Base-by-base conservation (phyloP, 2,888 invertebrate genomes). In the Encarsia formosa region DNA sequence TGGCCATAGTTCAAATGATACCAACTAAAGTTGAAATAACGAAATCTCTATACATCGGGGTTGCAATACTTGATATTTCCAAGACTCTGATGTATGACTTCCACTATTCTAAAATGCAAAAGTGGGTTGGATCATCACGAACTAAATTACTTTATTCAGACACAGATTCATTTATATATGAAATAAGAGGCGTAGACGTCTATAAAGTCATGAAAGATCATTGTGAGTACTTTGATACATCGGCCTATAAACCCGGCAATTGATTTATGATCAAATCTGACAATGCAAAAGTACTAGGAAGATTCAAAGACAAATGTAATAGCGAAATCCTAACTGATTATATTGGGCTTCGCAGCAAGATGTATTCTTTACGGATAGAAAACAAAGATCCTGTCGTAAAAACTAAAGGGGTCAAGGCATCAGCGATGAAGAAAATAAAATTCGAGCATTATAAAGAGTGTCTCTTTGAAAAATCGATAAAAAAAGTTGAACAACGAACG, bases 261-360 rank as follows among this genome's bases (percentile, higher is more conserved):
- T 6, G 26, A 1, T 57, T 56, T n/a, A 15, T 39, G 37, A 38
- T 20, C 47, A 58, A n/a, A 52, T 55, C 2, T 23, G 32, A 20
- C 3, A 40, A 40, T 15, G 54, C 58, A 38, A 68, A 68, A 59
- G 56, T 65, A 5, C 23, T 66, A 2, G 67, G 69, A 4, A 43
- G 67, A 37, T 64, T 69, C 61, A 68, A 70, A 54, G 67, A 68
- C 58, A 68, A 70, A 51, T 59, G 57, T 23, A 58, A 56, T 24
- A 65, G 65, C 5, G 46, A 56, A 52, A 60, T 65, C 11, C 64
- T 68, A 57, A 61, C 54, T 2, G 63, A 68, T 53, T 69, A 66
- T 39, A 20, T 56, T 9, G 58, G 54, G 8, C 32, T 56, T 11
- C 48, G 58, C 5, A 52, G 50, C 11, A 58, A 59, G 47, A 50